phyloP scores from a whole-genome alignment of 2,888 invertebrate genomes.

The Spodoptera littoralis region DNA sequence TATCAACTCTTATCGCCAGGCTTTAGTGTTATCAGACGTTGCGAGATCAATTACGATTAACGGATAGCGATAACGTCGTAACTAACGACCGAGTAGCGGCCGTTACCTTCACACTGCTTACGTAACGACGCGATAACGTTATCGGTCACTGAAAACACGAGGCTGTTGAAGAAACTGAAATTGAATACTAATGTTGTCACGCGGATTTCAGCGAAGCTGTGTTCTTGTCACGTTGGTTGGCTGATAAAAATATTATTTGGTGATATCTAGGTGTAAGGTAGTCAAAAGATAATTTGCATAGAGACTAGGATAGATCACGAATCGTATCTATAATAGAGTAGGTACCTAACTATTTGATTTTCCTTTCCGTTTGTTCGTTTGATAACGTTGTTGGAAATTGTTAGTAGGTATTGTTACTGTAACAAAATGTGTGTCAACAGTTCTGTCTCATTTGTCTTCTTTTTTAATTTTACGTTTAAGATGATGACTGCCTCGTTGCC shows the following conservation, averaged over 20 bases:
- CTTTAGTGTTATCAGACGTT: conserved; percentile 34
- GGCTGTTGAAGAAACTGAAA: conserved; percentile 21
- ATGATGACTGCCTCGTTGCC: too few relatives aligned
- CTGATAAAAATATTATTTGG: conserved; percentile 3
- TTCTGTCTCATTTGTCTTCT: too few relatives aligned
- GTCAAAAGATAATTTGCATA: too few relatives aligned
- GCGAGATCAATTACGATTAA: conserved; percentile 63
- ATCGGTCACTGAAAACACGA: conserved; percentile 45
- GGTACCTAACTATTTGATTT: too few relatives aligned
- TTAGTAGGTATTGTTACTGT: too few relatives aligned
- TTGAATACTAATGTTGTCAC: conserved; percentile 23
- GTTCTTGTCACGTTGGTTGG: not conserved
- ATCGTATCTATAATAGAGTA: too few relatives aligned
- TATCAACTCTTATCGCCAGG: conserved; percentile 47
- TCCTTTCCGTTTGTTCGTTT: too few relatives aligned
- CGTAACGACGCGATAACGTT: conserved; percentile 54
- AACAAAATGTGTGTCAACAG: too few relatives aligned
- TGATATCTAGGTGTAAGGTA: too few relatives aligned
- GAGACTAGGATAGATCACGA: too few relatives aligned
- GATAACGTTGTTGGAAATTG: too few relatives aligned
- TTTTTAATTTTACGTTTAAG: too few relatives aligned
- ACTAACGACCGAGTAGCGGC: conserved; percentile 67
- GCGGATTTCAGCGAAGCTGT: conserved; percentile 8
- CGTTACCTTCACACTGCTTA: conserved; percentile 65
- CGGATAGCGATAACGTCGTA: conserved; percentile 71